Evolutionary conservation across 2,113 vertebrate species (phyloP).

Genomic region (Cryptoleucopteryx plumbea): DNA sequence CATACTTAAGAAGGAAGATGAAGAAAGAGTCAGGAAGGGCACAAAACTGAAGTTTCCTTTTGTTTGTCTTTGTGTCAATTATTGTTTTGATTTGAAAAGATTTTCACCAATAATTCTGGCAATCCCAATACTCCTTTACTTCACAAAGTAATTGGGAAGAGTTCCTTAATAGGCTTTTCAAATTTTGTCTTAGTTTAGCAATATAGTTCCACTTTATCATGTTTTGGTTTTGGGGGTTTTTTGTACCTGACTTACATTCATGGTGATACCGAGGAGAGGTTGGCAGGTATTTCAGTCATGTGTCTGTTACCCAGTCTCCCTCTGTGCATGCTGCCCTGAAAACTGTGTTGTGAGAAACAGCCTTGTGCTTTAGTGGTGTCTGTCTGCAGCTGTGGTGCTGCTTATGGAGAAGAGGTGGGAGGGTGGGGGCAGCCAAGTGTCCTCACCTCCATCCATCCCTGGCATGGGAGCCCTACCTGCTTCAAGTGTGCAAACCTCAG

Average conservation of each 20-base stretch:
- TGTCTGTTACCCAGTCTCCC: neutral
- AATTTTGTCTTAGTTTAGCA: neutral
- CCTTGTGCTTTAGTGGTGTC: neutral
- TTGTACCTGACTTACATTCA: neutral
- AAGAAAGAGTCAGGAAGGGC: neutral
- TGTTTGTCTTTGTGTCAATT: neutral
- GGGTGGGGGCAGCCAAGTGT: no score
- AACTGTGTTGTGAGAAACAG: neutral
- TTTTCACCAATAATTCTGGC: neutral
- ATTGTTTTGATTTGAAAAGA: neutral
- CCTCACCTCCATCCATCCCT: neutral
- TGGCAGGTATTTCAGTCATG: neutral
- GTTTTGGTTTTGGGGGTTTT: neutral
- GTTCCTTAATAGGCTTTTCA: neutral
- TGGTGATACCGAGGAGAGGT: neutral
- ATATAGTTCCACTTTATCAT: neutral
- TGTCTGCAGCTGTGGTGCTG: neutral
- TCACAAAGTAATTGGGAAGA: neutral
- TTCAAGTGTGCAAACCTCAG: neutral
- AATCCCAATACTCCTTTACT: neutral
- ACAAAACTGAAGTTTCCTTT: neutral
- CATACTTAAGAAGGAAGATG: neutral
- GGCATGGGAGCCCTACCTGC: neutral
- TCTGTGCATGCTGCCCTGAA: neutral
- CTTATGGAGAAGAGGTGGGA: neutral